These are phyloP conservation scores for Drosophila kikkawai DNA, from an alignment of 1,140 invertebrate species.

Conservation along the genomic window DNA sequence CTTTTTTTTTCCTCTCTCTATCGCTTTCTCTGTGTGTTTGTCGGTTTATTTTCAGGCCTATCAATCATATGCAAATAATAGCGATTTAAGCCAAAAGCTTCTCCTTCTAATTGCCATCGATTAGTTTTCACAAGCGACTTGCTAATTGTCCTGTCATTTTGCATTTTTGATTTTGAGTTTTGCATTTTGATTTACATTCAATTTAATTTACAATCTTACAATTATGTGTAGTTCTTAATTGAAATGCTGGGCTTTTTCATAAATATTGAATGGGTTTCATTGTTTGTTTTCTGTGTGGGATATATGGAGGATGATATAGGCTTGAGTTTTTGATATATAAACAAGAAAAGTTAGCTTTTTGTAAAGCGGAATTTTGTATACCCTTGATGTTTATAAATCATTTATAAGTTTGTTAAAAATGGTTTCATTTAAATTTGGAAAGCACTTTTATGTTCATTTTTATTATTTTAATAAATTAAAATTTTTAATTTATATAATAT, in stretches of 20 bases:
- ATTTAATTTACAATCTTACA: conserved; percentile 36
- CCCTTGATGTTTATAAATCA: no score
- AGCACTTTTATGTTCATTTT: no score
- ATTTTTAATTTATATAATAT: no score
- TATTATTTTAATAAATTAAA: no score
- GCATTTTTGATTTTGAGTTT: neutral
- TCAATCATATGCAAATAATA: conserved; percentile 58
- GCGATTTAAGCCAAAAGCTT: conserved; percentile 26
- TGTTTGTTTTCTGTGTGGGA: neutral
- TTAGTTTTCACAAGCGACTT: conserved; percentile 47
- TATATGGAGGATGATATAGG: neutral
- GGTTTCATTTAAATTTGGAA: no score
- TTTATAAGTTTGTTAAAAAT: no score
- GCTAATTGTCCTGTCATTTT: conserved; percentile 51
- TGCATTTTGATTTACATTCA: conserved; percentile 14
- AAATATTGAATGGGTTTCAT: conserved; percentile 15
- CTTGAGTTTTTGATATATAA: neutral
- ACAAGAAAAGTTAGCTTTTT: no score
- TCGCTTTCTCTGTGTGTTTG: neutral
- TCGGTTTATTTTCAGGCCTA: conserved; percentile 12
- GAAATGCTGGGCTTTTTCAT: neutral
- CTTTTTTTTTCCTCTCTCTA: neutral
- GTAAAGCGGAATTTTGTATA: no score
- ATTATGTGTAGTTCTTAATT: conserved; percentile 30
- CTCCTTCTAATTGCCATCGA: conserved; percentile 43